Conservation (phyloP, 23 tunicate genomes). For the Phallusia fumigata region DNA sequence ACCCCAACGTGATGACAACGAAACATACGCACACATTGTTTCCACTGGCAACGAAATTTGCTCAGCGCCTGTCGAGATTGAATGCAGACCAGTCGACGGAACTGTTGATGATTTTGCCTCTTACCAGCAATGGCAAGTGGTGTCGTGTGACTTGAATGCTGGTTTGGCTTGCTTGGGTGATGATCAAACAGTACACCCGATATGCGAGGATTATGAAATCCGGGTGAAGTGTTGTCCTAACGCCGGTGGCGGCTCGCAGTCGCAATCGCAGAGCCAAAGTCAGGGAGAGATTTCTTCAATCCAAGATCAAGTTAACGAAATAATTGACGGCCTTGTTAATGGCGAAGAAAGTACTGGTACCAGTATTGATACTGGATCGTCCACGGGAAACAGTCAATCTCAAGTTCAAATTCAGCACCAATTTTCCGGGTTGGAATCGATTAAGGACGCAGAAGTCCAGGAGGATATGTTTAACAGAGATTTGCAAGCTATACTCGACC, state of each 20-base stretch:
- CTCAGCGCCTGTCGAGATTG: conserved; percentile 50
- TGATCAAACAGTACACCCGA: conserved; percentile 79
- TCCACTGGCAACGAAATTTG: conserved; percentile 58
- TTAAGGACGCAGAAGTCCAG: conserved; percentile 5
- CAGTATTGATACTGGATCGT: no score
- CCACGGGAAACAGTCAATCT: not conserved
- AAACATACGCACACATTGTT: conserved; percentile 59
- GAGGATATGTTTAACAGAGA: conserved; percentile 23
- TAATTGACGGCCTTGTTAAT: conserved; percentile 53
- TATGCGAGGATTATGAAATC: conserved; percentile 91
- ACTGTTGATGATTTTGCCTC: conserved; percentile 53
- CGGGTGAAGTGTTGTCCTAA: conserved; percentile 70
- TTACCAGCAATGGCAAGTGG: conserved; percentile 76
- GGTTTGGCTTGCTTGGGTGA: conserved; percentile 69
- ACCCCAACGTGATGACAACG: conserved; percentile 81
- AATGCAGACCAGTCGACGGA: conserved; percentile 81
- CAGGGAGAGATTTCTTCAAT: conserved; percentile 50
- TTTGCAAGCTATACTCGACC: conserved; percentile 4
- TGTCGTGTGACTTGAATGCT: conserved; percentile 49
- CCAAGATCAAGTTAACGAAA: conserved; percentile 49
- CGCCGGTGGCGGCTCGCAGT: conserved; percentile 17
- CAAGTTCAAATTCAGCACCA: conserved; percentile 3
- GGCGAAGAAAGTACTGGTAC: conserved; percentile 16
- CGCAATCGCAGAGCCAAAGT: conserved; percentile 28
- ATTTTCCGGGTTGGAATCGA: not conserved